Base-by-base conservation (phyloP, 2,888 invertebrate species). In the Hipparchia sbordonii region DNA sequence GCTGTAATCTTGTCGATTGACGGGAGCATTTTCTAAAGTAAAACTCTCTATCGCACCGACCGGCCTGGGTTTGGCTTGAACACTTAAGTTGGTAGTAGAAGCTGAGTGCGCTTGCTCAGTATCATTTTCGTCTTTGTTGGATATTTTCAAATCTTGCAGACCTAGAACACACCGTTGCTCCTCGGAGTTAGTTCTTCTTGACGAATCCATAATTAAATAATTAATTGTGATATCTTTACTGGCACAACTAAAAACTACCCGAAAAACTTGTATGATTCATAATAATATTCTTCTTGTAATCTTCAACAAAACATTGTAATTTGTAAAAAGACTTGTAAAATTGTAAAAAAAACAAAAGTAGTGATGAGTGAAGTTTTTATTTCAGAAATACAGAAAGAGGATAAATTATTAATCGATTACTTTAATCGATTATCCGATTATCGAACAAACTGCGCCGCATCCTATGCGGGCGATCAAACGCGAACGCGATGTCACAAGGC, bases 41-140 rank as follows among this genome's bases (percentile, higher is more conserved):
- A 96, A 96, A 82, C 95, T 95, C 84, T 96, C 96, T 81, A 95
- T 95, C 72, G 95, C 95, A 77, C 96, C 95, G 67, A 96, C 93
- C 59, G 95, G 89, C 79, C 95, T 92, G 81, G 91, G 90, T 89
- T 95, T 95, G 70, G 88, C 84, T 76, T 88, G 84, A 76, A 85
- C 83, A 82, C 85, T 87, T 80, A 87, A 81, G 85, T 89, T 91
- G 72, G 90, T 85, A 77, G 89, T 82, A 78, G 89, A 87, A 76
- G 85, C 85, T 78, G 89, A 86, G 84, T 92, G 93, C 92, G 93
- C 92, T 85, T 92, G 92, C 92, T 91, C 93, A 90, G 91, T 90
- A 81, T 85, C 88, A 86, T 91, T 90, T 82, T 92, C 92, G 82
- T 89, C 90, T 89, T 92, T 92, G 88, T 91, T 92, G 81, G 90